Base-by-base conservation (phyloP, 1,140 invertebrate genomes). In the Pseudomyrmex concolor region DNA sequence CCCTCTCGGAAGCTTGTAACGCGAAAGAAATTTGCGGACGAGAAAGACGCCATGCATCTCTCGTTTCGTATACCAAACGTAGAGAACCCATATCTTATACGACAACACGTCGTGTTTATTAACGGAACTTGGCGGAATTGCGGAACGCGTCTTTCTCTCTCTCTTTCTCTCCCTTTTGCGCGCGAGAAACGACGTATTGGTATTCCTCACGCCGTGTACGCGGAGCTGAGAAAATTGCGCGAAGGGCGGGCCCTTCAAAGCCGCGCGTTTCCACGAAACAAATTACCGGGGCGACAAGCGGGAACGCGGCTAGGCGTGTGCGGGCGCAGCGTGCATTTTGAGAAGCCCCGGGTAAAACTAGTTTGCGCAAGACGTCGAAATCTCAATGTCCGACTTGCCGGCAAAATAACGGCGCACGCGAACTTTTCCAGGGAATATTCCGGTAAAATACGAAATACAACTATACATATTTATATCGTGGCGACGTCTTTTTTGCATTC, bases 201-300 rank as follows among this genome's bases (percentile, higher is more conserved):
- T 87, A 87, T 88, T 88, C 86, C 64, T 77, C 70, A 17, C 50
- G 55, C 54, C 73, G 72, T 62, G 83, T 62, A 76, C 73, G 83
- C 67, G 74, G 83, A 70, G 66, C 59, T 34, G 71, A 82, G 67
- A 87, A 85, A 85, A 85, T 88, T 88, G 34, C 81, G 19, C 34
- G 59, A 25, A 55, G 25, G 71, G 64, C 19, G 72, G 25, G 73
- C 54, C 77, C 77, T 88, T 85, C 76, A 85, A 85, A 88, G 86
- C 74, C 86, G 86, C 76, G 60, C 87, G 82, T 68, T 83, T 60
- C 77, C 60, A 83, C 50, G 87, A 88, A 88, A 88, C 76, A 85
- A 88, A 88, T 88, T 88, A 88, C 67, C 73, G 19, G 34, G 51
- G 71, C 51, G 78, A 84, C 77, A 59, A 70, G 76, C 62, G 76